Evolutionary conservation across 2,113 vertebrate species (phyloP).

Genomic region (Eonycteris spelaea): DNA sequence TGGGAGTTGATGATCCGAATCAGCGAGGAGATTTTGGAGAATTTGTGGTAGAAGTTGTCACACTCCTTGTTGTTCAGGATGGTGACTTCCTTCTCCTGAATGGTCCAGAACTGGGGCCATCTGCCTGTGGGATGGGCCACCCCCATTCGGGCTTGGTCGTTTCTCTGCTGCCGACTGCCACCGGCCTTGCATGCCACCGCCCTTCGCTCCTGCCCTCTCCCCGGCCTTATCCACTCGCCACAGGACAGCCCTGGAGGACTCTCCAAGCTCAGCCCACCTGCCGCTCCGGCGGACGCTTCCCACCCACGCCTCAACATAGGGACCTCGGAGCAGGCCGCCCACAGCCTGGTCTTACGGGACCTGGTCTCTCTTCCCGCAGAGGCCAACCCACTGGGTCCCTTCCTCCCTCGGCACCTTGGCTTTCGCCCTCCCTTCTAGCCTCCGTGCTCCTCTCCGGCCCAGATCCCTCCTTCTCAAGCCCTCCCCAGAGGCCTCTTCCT

Average conservation of each 20-base stretch:
- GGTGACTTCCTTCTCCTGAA: slow-evolving; percentile 61
- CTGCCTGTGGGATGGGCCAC: not conserved
- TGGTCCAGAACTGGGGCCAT: slow-evolving; percentile 36
- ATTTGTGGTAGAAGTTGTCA: slow-evolving; percentile 19
- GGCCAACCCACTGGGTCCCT: not conserved
- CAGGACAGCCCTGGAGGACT: not conserved
- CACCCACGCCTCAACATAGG: not conserved
- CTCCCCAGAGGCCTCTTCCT: not conserved
- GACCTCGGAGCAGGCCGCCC: not conserved
- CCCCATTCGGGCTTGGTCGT: not conserved
- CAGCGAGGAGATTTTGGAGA: slow-evolving; percentile 3
- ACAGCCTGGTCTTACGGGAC: not conserved
- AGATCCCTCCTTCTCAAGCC: not conserved
- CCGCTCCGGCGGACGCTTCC: accelerated
- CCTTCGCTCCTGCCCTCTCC: not conserved
- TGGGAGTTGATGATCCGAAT: slow-evolving; percentile 27
- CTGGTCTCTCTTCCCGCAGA: not conserved
- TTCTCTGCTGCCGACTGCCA: accelerated
- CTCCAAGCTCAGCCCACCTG: not conserved
- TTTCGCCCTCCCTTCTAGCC: not conserved
- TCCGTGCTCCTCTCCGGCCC: not conserved
- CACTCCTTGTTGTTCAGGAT: slow-evolving; percentile 33
- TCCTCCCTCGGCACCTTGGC: not conserved
- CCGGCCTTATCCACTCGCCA: not conserved
- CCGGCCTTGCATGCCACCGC: not conserved